Percentiles rank a stretch among this genome's conserved stretches.
These are phyloP conservation scores for Thalassarche chlororhynchos DNA, from an alignment of 2,113 vertebrate genomes.

Conservation along the genomic window DNA sequence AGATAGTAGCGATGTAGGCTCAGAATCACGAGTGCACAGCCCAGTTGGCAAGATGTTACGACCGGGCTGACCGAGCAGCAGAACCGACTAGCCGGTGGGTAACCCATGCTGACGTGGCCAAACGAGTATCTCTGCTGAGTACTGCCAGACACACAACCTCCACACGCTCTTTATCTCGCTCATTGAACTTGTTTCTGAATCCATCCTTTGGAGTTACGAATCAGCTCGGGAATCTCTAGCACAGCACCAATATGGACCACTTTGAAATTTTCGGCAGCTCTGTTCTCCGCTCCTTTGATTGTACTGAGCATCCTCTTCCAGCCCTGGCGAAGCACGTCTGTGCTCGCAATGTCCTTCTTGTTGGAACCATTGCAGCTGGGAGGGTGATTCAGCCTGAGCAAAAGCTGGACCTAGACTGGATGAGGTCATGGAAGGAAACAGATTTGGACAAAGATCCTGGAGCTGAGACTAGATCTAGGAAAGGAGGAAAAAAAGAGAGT, in stretches of 20 bases:
- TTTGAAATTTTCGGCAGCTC: not conserved
- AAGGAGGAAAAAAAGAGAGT: not conserved
- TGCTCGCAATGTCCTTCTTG: not conserved
- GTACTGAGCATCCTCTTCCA: not conserved
- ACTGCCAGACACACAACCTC: not conserved
- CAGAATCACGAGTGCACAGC: rapidly evolving
- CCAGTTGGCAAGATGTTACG: not conserved
- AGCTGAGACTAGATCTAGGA: not conserved
- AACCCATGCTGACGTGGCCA: not conserved
- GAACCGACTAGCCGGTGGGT: not conserved
- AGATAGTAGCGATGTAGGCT: rapidly evolving
- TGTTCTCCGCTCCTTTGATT: not conserved
- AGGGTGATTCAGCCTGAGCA: not conserved
- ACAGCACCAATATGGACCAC: not conserved
- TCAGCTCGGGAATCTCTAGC: not conserved
- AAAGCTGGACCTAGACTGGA: not conserved
- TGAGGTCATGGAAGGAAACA: not conserved
- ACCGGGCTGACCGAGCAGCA: not conserved
- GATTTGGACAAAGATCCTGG: not conserved
- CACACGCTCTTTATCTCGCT: rapidly evolving
- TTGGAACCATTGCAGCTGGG: not conserved
- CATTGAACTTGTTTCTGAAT: not conserved
- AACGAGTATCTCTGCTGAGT: not conserved
- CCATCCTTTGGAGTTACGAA: not conserved
- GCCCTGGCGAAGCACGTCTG: not conserved